A percentile compares a stretch with the other conserved stretches of the same genome.
These are phyloP conservation scores for Neelides sp. DNA, from an alignment of 1,140 invertebrate genomes.

Conservation along the genomic window DNA sequence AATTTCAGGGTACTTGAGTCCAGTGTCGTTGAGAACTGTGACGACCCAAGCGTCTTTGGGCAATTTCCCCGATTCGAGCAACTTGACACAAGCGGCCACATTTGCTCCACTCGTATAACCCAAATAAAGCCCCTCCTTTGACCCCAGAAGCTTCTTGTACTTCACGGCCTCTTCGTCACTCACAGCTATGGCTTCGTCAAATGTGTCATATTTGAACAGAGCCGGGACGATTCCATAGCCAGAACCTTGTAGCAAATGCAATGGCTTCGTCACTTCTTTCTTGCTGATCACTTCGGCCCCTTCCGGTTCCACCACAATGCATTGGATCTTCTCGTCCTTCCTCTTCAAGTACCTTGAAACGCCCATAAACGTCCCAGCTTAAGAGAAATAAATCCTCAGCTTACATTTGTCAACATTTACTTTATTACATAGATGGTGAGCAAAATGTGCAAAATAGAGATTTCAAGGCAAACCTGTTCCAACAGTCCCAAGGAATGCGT, in stretches of 20 bases:
- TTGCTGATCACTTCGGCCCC: slow-evolving; percentile 19
- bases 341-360: slow-evolving; percentile 18
- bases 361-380: slow-evolving; percentile 29
- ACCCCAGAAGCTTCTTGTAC: slow-evolving; percentile 17
- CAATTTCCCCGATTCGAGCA: slow-evolving; percentile 19
- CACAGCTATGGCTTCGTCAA: slow-evolving; percentile 15
- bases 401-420: too few relatives aligned
- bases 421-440: too few relatives aligned
- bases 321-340: slow-evolving; percentile 17
- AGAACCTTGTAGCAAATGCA: slow-evolving; percentile 22
- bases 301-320: slow-evolving; percentile 20
- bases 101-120: slow-evolving; percentile 25
- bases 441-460: too few relatives aligned
- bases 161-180: slow-evolving; percentile 18
- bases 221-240: slow-evolving; percentile 19
- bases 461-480: too few relatives aligned
- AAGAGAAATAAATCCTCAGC: too few relatives aligned
- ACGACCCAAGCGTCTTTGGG: slow-evolving; percentile 21
- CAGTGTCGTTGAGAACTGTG: slow-evolving; percentile 23
- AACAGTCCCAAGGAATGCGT: slow-evolving; percentile 30
- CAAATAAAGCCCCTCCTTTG: slow-evolving; percentile 23
- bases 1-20: slow-evolving; percentile 26
- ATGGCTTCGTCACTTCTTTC: slow-evolving; percentile 8
- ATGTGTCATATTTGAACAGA: slow-evolving; percentile 21
- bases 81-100: slow-evolving; percentile 21